phyloP scores from a whole-genome alignment of 2,113 vertebrate genomes.

The Psittacula cyanocephala region DNA sequence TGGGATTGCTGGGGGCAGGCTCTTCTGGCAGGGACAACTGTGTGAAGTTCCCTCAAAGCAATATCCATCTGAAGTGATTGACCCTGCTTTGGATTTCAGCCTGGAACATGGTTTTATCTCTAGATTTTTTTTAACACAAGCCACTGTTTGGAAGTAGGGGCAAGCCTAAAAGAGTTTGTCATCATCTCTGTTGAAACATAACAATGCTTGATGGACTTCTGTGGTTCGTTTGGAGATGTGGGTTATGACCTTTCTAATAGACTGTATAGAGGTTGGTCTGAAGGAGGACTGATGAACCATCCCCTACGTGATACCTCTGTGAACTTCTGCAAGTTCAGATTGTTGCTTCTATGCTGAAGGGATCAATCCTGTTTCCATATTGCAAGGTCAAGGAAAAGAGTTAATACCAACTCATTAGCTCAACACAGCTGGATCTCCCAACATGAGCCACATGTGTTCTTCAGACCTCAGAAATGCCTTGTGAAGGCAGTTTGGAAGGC shows the following conservation, averaged over 20 bases:
- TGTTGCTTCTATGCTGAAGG: not conserved
- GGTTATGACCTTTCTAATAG: not conserved
- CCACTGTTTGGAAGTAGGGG: not conserved
- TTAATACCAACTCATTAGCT: not conserved
- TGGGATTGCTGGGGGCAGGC: not conserved
- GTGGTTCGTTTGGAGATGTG: not conserved
- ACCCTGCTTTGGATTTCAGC: not conserved
- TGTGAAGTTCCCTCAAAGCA: not conserved
- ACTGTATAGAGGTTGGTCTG: not conserved
- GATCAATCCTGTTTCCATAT: not conserved
- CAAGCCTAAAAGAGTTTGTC: not conserved
- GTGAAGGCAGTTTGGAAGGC: not conserved
- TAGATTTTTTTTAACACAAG: not conserved
- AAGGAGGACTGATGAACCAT: not conserved
- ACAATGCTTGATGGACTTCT: not conserved
- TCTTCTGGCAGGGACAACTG: not conserved
- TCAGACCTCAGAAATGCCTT: not conserved
- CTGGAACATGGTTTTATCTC: not conserved
- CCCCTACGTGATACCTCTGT: not conserved
- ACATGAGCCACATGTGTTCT: fast-evolving
- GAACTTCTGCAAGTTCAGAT: not conserved
- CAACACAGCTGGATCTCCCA: not conserved
- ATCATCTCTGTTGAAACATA: not conserved
- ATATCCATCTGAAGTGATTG: not conserved
- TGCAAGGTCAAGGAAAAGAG: not conserved